These are phyloP conservation scores for Timandra comae DNA, from an alignment of 2,888 invertebrate genomes.

Conservation along the genomic window DNA sequence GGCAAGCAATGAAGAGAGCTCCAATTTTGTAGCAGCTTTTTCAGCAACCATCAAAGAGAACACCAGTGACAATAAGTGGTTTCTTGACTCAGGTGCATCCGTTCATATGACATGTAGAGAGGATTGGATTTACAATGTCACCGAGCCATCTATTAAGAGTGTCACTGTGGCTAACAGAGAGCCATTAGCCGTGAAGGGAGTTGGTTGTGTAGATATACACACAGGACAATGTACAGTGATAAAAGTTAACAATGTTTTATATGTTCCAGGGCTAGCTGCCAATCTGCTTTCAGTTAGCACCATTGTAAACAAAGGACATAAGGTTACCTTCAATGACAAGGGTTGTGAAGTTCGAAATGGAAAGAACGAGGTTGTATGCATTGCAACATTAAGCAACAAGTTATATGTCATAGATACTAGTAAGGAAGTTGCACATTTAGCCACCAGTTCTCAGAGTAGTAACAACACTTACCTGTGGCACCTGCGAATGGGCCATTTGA, in stretches of 20 bases:
- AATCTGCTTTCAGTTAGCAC: slow-evolving; percentile 11
- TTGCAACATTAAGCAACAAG: slow-evolving; percentile 12
- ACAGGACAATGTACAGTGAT: slow-evolving; percentile 11
- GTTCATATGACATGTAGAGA: slow-evolving; percentile 14
- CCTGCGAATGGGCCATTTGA: slow-evolving; percentile 12
- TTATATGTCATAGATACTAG: slow-evolving; percentile 10
- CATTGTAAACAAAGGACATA: slow-evolving; percentile 15
- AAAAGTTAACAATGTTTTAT: slow-evolving; percentile 23
- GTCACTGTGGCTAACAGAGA: slow-evolving; percentile 20
- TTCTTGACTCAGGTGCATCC: slow-evolving; percentile 20
- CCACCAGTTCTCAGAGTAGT: neutral
- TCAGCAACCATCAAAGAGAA: slow-evolving; percentile 7
- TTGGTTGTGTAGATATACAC: slow-evolving; percentile 8
- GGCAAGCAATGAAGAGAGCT: slow-evolving; percentile 5
- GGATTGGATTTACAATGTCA: no score
- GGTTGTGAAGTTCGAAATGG: slow-evolving; percentile 10
- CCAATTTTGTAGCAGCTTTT: slow-evolving; percentile 22
- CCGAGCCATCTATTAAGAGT: no score
- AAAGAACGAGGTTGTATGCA: slow-evolving; percentile 6
- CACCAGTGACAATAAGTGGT: slow-evolving; percentile 10
- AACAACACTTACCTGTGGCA: slow-evolving; percentile 12
- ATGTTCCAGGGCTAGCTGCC: slow-evolving; percentile 20
- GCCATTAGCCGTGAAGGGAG: no score
- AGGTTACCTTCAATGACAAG: no score
- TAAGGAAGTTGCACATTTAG: slow-evolving; percentile 6